A percentile compares a stretch with the other conserved stretches of the same genome.
These are phyloP conservation scores for Chelonoidis abingdonii DNA, from an alignment of 2,113 vertebrate species.

Conservation along the genomic window DNA sequence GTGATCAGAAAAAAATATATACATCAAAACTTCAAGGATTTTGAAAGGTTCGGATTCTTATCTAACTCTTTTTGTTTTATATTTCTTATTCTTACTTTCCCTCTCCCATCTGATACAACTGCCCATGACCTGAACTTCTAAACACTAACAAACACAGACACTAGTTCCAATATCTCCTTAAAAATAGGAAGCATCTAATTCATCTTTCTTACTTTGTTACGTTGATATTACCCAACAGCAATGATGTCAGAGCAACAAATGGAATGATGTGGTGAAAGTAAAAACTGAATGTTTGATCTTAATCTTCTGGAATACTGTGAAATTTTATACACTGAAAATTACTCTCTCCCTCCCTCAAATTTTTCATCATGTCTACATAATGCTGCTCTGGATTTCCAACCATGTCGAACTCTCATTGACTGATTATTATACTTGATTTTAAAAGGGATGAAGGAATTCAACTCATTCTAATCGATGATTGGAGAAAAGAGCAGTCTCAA, in stretches of 20 bases:
- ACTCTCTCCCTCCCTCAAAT: not conserved
- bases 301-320: not conserved
- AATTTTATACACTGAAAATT: not conserved
- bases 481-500: not conserved
- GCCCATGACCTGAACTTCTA: not conserved
- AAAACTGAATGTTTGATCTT: not conserved
- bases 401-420: not conserved
- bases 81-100: not conserved
- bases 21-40: not conserved
- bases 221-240: not conserved
- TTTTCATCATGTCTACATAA: not conserved
- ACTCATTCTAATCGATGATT: not conserved
- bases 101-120: accelerated
- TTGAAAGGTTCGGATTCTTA: not conserved
- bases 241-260: not conserved
- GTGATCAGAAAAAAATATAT: not conserved
- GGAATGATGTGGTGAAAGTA: not conserved
- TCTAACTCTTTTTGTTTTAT: not conserved
- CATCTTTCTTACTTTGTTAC: not conserved
- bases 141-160: not conserved
- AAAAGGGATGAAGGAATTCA: not conserved
- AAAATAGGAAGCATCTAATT: not conserved
- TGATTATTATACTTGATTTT: not conserved
- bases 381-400: not conserved
- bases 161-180: not conserved